Evolutionary conservation across 2,113 vertebrate species (phyloP).

Genomic region (Daphoenositta chrysoptera): DNA sequence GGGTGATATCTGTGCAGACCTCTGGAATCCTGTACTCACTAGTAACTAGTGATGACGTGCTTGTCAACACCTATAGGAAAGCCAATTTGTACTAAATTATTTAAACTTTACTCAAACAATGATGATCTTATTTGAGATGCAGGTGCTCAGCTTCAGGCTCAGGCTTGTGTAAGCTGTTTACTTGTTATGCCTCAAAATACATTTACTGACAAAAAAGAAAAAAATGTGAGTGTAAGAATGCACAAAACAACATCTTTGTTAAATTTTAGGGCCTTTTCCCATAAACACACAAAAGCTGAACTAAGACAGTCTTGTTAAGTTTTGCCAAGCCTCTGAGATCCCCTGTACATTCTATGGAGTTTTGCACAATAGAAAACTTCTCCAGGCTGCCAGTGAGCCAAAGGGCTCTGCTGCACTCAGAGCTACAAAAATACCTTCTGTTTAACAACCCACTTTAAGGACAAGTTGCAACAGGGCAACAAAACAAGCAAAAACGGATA

Average conservation of each 20-base stretch:
- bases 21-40: conserved; percentile 39
- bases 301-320: neutral
- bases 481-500: neutral
- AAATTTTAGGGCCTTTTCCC: neutral
- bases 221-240: neutral
- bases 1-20: neutral
- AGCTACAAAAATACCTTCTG: neutral
- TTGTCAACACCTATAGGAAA: conserved; percentile 59
- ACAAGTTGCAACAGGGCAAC: neutral
- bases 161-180: conserved; percentile 52
- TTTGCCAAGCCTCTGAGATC: neutral
- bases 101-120: conserved; percentile 51
- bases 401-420: neutral
- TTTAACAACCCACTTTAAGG: neutral
- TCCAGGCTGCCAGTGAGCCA: neutral
- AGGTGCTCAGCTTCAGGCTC: conserved; percentile 55
- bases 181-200: conserved; percentile 17
- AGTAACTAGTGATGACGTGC: conserved; percentile 48
- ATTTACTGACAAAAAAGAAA: neutral
- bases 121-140: conserved; percentile 46
- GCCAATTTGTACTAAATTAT: conserved; percentile 64
- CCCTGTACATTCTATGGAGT: neutral
- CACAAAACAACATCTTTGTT: neutral
- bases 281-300: neutral
- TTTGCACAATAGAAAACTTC: neutral